Percentiles rank a stretch among this genome's conserved stretches.
These are phyloP conservation scores for Virgularia gustaviana DNA, from an alignment of 92 coral and sea anemone species.

Conservation along the genomic window DNA sequence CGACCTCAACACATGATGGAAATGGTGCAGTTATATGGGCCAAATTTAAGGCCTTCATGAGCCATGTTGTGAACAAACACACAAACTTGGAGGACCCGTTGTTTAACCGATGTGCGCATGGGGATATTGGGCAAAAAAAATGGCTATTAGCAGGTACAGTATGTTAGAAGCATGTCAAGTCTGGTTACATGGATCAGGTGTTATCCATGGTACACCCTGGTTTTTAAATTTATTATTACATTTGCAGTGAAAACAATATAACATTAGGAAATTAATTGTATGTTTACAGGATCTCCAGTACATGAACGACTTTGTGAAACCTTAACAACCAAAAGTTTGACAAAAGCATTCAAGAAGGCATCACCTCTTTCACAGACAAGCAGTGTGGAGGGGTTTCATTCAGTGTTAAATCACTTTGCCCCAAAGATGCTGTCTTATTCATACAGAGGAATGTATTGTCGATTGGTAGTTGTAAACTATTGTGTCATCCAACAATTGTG, in stretches of 20 bases:
- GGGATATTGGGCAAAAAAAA: too few species aligned
- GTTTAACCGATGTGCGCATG: slow-evolving; percentile 6
- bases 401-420: slow-evolving; percentile 48
- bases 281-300: slow-evolving; percentile 34
- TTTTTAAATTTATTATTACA: slow-evolving; percentile 7
- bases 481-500: too few species aligned
- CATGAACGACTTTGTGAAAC: slow-evolving; percentile 33
- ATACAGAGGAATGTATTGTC: slow-evolving; percentile 51
- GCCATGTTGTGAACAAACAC: slow-evolving; percentile 49
- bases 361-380: slow-evolving; percentile 57
- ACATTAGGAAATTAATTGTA: background rate
- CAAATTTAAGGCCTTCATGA: slow-evolving; percentile 45
- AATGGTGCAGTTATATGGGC: slow-evolving; percentile 47
- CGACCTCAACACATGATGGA: slow-evolving; percentile 43
- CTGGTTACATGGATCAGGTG: background rate
- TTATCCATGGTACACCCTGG: background rate
- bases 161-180: too few species aligned
- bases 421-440: slow-evolving; percentile 60
- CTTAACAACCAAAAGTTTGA: slow-evolving; percentile 39
- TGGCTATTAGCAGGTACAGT: too few species aligned
- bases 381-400: slow-evolving; percentile 52
- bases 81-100: slow-evolving; percentile 15
- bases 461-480: too few species aligned
- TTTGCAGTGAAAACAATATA: background rate
- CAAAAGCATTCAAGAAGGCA: slow-evolving; percentile 46